A percentile compares a stretch with the other conserved stretches of the same genome.
Evolutionary conservation across 2,797 vertebrate genomes (phyloP).

Genomic region (Astyanax mexicanus): DNA sequence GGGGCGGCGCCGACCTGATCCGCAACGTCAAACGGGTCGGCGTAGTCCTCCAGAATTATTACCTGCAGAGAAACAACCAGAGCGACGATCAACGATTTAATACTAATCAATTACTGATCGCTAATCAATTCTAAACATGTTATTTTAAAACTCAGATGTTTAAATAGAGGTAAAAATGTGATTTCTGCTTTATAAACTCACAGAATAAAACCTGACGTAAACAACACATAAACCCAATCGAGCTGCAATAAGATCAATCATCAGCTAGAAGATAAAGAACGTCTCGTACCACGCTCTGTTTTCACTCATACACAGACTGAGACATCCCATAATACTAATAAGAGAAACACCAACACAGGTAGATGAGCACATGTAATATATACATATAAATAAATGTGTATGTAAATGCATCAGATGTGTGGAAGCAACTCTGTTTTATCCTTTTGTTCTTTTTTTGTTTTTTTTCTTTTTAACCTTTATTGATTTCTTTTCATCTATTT

Average conservation of each 20-base stretch:
- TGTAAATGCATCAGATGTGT: not conserved
- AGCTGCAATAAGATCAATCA: too few species aligned
- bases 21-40: slow-evolving; percentile 92
- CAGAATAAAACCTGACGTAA: too few species aligned
- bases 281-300: too few species aligned
- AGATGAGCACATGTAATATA: not conserved
- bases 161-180: too few species aligned
- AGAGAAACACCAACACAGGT: not conserved
- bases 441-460: not conserved
- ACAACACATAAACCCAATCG: too few species aligned
- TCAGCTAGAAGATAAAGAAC: too few species aligned
- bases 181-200: too few species aligned
- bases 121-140: not conserved
- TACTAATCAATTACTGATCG: too few species aligned
- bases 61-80: slow-evolving; percentile 75
- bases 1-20: slow-evolving; percentile 83
- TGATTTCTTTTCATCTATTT: not conserved
- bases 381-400: not conserved
- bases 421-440: not conserved
- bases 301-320: too few species aligned
- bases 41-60: slow-evolving; percentile 94
- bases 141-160: not conserved
- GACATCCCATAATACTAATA: not conserved
- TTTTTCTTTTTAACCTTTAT: not conserved
- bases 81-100: not conserved